phyloP scores from a whole-genome alignment of 2,888 invertebrate species.

The Doris montereyensis region DNA sequence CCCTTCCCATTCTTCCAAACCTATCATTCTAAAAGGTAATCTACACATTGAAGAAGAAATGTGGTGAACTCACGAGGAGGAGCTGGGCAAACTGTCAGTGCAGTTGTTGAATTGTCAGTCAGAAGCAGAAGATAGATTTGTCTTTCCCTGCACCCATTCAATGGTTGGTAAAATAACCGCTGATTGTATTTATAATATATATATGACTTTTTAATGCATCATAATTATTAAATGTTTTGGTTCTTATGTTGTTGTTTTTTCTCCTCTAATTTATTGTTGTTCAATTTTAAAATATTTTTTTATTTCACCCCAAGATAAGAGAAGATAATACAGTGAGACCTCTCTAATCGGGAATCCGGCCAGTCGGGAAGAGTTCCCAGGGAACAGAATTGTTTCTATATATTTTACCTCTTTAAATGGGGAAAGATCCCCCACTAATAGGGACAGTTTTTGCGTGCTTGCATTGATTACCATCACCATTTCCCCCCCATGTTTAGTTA shows the following conservation, averaged over 20 bases:
- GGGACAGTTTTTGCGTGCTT: too few relatives aligned
- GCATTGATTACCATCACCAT: too few relatives aligned
- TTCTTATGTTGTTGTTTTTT: neutral
- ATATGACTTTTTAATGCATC: neutral
- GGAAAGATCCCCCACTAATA: too few relatives aligned
- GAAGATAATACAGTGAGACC: too few relatives aligned
- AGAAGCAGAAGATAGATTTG: slow-evolving; percentile 77
- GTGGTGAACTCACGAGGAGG: slow-evolving; percentile 78
- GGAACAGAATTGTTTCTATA: too few relatives aligned
- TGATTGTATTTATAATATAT: neutral
- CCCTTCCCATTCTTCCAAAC: too few relatives aligned
- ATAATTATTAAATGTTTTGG: slow-evolving; percentile 1
- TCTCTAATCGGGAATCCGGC: too few relatives aligned
- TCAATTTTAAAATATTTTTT: slow-evolving; percentile 3
- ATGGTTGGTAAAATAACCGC: slow-evolving; percentile 78
- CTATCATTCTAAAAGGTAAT: too few relatives aligned
- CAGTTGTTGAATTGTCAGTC: slow-evolving; percentile 81
- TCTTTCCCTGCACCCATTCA: slow-evolving; percentile 77
- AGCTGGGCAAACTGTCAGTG: slow-evolving; percentile 80
- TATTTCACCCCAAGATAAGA: too few relatives aligned
- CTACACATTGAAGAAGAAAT: slow-evolving; percentile 77
- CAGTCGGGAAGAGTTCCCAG: too few relatives aligned
- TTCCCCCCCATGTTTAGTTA: too few relatives aligned
- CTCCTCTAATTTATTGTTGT: neutral
- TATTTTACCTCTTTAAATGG: too few relatives aligned